Conservation (phyloP, 2,113 vertebrate genomes). For the Ploceus nigricollis region DNA sequence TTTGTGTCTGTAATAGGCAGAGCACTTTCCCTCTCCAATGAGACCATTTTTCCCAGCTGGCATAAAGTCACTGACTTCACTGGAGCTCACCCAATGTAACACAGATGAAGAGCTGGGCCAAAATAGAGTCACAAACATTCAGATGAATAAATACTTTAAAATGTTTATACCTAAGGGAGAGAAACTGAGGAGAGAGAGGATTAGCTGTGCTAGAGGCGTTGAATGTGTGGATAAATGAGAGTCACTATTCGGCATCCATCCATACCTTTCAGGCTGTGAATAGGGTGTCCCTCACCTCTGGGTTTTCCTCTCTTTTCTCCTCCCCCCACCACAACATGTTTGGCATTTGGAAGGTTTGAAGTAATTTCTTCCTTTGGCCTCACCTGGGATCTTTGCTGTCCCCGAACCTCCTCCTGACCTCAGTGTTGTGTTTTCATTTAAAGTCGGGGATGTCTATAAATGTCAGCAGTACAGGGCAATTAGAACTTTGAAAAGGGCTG, state of each 20-base stretch:
- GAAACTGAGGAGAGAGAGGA: neutral
- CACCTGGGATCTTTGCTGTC: constrained; percentile 80
- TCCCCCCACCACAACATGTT: constrained; percentile 37
- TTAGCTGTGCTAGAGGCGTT: constrained; percentile 23
- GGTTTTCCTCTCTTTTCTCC: constrained; percentile 31
- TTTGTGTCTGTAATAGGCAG: neutral
- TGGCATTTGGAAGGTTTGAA: constrained; percentile 77
- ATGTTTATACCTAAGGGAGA: constrained; percentile 40
- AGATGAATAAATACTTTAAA: constrained; percentile 53
- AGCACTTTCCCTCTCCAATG: neutral
- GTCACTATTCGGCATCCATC: constrained; percentile 55
- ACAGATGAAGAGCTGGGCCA: neutral
- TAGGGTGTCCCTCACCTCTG: constrained; percentile 51
- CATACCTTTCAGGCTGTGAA: constrained; percentile 40
- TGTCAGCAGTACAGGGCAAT: constrained; percentile 83
- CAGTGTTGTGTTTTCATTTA: constrained; percentile 84
- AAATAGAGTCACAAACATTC: constrained; percentile 39
- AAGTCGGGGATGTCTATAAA: constrained; percentile 82
- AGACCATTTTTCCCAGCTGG: neutral
- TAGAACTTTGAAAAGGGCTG: constrained; percentile 84
- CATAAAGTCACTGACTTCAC: neutral
- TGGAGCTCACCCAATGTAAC: neutral
- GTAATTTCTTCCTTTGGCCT: constrained; percentile 77
- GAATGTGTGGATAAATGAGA: constrained; percentile 20
- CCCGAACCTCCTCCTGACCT: constrained; percentile 80